Base-by-base conservation (phyloP, 2,113 vertebrate species). In the Zapus hudsonius region DNA sequence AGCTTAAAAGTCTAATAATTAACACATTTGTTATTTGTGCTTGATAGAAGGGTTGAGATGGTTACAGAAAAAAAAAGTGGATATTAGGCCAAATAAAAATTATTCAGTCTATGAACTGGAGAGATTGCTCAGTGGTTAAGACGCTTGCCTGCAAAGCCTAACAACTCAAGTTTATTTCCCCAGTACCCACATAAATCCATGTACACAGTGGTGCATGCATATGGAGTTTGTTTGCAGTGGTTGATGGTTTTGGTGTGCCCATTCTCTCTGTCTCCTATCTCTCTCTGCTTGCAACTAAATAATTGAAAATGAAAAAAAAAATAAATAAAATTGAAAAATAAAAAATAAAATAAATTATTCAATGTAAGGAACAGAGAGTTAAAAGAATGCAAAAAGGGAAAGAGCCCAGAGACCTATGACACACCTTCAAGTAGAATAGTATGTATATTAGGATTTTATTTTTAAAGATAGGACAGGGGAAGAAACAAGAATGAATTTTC, bases 301-400 rank as follows among this genome's bases (percentile, higher is more conserved):
- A n/a, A n/a, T n/a, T n/a, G n/a, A n/a, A n/a, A n/a, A n/a, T n/a
- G n/a, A n/a, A n/a, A n/a, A n/a, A n/a, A n/a, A n/a, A n/a, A n/a
- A n/a, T n/a, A n/a, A n/a, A n/a, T n/a, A n/a, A n/a, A n/a, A n/a
- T n/a, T n/a, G n/a, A n/a, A n/a, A n/a, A n/a, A n/a, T n/a, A n/a
- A n/a, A n/a, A 79, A 23, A 74, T 84, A 8, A 59, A 87, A 29
- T n/a, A n/a, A n/a, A n/a, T n/a, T n/a, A n/a, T n/a, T n/a, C n/a
- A n/a, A n/a, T n/a, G n/a, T 93, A 15, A 86, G n/a, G 9, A 89
- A 63, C 22, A 82, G 80, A 91, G 27, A 84, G 25, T 22, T 80
- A 86, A 87, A 92, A 73, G 3, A 89, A 55, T 44, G 80, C 42
- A 76, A 59, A 74, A 87, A 55, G 64, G 10, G 78, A 38, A 5